Conservation (phyloP, 2,888 invertebrate genomes). For the Teinopalpus imperialis region DNA sequence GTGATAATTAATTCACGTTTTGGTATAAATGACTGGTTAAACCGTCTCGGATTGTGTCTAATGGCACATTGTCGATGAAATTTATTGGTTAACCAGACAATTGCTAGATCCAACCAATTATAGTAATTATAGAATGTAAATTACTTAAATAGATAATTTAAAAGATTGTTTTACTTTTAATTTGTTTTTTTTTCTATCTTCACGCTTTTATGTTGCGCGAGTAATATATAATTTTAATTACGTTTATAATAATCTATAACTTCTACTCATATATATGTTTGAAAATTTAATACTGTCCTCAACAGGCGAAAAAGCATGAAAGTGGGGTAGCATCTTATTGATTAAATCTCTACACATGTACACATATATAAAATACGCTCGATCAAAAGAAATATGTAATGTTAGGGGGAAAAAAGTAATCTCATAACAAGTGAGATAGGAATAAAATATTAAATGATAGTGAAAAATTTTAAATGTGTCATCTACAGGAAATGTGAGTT, state of each 20-base stretch:
- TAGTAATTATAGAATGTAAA: too few species aligned
- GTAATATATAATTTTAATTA: neutral
- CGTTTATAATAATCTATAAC: neutral
- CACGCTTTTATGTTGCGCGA: too few species aligned
- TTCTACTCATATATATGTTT: neutral
- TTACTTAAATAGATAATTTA: too few species aligned
- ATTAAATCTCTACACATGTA: too few species aligned
- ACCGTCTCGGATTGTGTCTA: conserved; percentile 16
- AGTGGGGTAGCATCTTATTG: neutral
- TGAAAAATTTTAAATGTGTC: conserved; percentile 13
- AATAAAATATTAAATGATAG: conserved; percentile 15
- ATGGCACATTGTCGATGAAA: conserved; percentile 17
- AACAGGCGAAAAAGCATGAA: neutral
- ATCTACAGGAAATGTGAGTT: conserved; percentile 21
- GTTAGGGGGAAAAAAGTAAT: too few species aligned
- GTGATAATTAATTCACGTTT: conserved; percentile 24
- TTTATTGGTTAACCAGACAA: conserved; percentile 13
- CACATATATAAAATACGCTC: too few species aligned
- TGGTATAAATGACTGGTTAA: conserved; percentile 21
- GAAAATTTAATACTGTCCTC: neutral
- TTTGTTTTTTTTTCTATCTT: too few species aligned
- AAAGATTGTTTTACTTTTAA: too few species aligned
- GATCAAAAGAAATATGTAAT: too few species aligned
- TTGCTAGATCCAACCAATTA: neutral
- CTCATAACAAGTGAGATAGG: too few species aligned